Base-by-base conservation (phyloP, 2,888 invertebrate genomes). In the Lissonota sp. region DNA sequence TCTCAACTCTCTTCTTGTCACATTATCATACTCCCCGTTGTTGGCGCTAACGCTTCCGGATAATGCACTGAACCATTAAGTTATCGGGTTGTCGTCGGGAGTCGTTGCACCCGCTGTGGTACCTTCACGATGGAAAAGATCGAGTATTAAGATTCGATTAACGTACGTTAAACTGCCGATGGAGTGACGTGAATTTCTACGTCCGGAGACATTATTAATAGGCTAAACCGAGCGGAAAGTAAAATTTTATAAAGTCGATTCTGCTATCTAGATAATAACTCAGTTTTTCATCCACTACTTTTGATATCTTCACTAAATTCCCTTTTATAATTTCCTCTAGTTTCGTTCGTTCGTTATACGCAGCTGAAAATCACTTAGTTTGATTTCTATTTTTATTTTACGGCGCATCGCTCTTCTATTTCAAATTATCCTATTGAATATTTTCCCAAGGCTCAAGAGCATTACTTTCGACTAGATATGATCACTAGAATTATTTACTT, bases 41-140 rank as follows among this genome's bases (percentile, higher is more conserved):
- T 57, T 49, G 57, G 26, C 44, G 49, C 37, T 64, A 44, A 7
- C 64, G 63, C 64, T 44, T 37, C 58, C 46, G 57, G 55, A 58
- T 66, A 71, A 77, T 71, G 55, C 64, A 71, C 55, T 49, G 64
- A 77, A 66, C 71, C 71, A 71, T 77, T 77, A 70, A 70, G 76
- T 77, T 77, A 77, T 77, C 76, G 76, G 53, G 49, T 44, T 63
- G 63, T 71, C 55, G 70, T 57, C 51, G 76, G 57, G n/a, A 40
- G 57, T 63, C 62, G 71, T 62, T 40, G 40, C 62, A 10, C 6
- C 42, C 53, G 62, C 46, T 66, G 58, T 49, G 64, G 42, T 63
- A 46, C 53, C 46, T 46, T 57, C 64, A 64, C 42, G 77, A 42
- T 37, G 64, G 49, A 58, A 49, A 26, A 60, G 71, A 77, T 77